Conservation (phyloP, 2,888 invertebrate species). For the Ceriagrion tenellum region DNA sequence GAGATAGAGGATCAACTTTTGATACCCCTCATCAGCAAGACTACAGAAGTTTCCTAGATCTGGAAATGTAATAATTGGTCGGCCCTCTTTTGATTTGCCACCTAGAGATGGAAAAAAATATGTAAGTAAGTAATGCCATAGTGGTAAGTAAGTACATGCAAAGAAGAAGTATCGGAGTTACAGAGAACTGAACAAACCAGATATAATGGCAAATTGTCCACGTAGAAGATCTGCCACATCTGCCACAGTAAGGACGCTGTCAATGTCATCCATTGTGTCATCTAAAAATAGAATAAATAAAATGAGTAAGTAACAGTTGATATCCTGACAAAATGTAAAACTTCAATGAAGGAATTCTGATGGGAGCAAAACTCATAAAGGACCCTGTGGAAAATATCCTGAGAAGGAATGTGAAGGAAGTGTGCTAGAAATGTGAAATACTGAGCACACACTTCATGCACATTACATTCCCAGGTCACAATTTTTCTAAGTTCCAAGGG, state of each 20-base stretch:
- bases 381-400: too few relatives aligned
- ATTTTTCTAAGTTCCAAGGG: too few relatives aligned
- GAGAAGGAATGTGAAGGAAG: too few relatives aligned
- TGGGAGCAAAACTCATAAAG: too few relatives aligned
- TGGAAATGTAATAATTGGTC: constrained; percentile 96
- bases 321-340: too few relatives aligned
- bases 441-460: too few relatives aligned
- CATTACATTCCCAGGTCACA: too few relatives aligned
- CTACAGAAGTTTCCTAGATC: constrained; percentile 93
- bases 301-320: neutral
- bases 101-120: constrained; percentile 78
- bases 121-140: constrained; percentile 28
- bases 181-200: constrained; percentile 80
- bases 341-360: too few relatives aligned
- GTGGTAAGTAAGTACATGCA: neutral
- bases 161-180: neutral
- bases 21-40: constrained; percentile 92
- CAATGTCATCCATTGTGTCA: constrained; percentile 78
- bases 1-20: constrained; percentile 94
- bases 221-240: constrained; percentile 93
- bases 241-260: constrained; percentile 82
- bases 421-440: too few relatives aligned
- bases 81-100: constrained; percentile 95
- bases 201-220: constrained; percentile 93
- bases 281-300: constrained; percentile 73